A percentile compares a stretch with the other conserved stretches of the same genome.
Conservation (phyloP, 2,888 invertebrate genomes). For the Andrena fulva region DNA sequence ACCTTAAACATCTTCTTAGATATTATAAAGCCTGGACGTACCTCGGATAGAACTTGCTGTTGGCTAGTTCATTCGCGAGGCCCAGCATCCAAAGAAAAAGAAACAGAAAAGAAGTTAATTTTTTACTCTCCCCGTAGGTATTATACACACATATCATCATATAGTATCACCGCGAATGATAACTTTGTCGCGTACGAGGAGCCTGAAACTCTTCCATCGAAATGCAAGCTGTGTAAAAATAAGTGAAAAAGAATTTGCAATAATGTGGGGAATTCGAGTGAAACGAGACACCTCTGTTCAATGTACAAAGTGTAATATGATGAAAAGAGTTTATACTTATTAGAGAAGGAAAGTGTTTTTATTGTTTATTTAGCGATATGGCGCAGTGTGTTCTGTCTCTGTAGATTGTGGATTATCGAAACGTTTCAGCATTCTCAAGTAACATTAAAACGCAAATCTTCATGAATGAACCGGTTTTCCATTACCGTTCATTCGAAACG, state of each 20-base stretch:
- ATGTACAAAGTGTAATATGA: constrained; percentile 14
- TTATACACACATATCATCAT: too few relatives aligned
- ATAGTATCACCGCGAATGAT: constrained; percentile 30
- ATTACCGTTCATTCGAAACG: neutral
- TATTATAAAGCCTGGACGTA: constrained; percentile 74
- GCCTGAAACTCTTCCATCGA: neutral
- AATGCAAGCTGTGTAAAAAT: neutral
- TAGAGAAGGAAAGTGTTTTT: constrained; percentile 16
- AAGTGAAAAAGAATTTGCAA: neutral
- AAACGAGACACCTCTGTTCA: neutral
- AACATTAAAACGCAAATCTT: neutral
- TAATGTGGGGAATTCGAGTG: neutral
- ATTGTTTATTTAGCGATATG: constrained; percentile 7
- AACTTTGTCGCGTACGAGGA: constrained; percentile 15
- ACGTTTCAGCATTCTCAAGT: constrained; percentile 4
- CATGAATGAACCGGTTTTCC: neutral
- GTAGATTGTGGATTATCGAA: constrained; percentile 5
- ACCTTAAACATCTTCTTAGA: constrained; percentile 80
- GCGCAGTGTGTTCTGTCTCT: neutral
- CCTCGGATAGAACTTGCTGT: constrained; percentile 60
- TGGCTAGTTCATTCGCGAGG: constrained; percentile 48
- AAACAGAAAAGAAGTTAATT: constrained; percentile 34
- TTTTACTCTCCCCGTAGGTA: constrained; percentile 32
- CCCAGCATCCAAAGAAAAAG: constrained; percentile 14
- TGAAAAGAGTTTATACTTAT: neutral